These are phyloP conservation scores for Campylomormyrus numenius DNA, from an alignment of 2,113 vertebrate species.

Conservation along the genomic window DNA sequence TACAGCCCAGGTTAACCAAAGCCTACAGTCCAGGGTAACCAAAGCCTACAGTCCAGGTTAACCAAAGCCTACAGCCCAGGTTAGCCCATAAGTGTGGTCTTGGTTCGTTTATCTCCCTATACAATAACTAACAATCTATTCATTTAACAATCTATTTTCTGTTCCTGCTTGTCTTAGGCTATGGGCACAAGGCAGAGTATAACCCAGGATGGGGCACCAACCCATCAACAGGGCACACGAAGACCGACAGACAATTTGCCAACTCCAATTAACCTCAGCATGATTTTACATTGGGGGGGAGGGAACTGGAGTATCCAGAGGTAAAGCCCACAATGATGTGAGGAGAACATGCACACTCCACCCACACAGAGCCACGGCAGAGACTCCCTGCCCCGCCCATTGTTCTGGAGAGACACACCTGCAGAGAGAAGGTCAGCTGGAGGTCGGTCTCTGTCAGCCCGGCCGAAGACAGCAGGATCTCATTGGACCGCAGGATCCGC, in stretches of 20 bases:
- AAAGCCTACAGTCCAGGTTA: too few relatives aligned
- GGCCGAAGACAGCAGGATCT: conserved; percentile 75
- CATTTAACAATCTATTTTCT: not conserved
- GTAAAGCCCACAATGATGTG: too few relatives aligned
- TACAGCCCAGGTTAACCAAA: too few relatives aligned
- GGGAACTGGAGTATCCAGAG: too few relatives aligned
- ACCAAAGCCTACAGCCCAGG: too few relatives aligned
- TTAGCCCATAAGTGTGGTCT: not conserved
- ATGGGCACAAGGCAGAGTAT: not conserved
- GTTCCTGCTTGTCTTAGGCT: not conserved
- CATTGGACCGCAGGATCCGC: conserved; percentile 83
- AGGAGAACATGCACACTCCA: not conserved
- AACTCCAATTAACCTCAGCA: not conserved
- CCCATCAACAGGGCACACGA: not conserved
- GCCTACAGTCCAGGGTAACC: too few relatives aligned
- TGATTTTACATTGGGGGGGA: too few relatives aligned
- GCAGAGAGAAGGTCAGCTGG: conserved; percentile 82
- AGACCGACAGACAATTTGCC: too few relatives aligned
- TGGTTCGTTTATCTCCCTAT: not conserved
- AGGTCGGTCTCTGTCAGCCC: conserved; percentile 81
- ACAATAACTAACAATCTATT: not conserved
- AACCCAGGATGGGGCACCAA: not conserved
- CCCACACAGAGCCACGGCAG: too few relatives aligned
- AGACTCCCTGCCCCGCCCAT: not conserved
- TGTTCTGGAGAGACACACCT: conserved; percentile 54